A percentile compares a stretch with the other conserved stretches of the same genome.
Conservation (phyloP, 2,113 vertebrate genomes). For the Alaudala cheleensis region DNA sequence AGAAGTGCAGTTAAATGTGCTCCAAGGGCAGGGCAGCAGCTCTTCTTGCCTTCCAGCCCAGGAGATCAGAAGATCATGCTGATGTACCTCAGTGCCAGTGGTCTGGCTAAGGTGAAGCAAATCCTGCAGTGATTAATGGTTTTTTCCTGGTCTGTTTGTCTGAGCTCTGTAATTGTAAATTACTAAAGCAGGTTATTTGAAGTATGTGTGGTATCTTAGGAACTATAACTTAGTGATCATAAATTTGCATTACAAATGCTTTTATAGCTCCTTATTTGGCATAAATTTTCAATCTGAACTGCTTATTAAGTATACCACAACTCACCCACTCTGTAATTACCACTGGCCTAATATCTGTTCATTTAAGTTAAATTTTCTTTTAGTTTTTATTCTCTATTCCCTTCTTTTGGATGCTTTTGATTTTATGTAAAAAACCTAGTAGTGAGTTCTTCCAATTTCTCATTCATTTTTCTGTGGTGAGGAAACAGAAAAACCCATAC, state of each 20-base stretch:
- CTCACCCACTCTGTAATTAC: slow-evolving; percentile 18
- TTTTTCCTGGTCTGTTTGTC: not conserved
- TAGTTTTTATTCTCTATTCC: not conserved
- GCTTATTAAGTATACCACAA: slow-evolving; percentile 38
- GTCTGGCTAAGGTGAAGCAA: not conserved
- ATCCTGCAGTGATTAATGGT: not conserved
- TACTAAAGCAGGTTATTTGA: slow-evolving; percentile 33
- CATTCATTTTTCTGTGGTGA: not conserved
- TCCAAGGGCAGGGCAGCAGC: not conserved
- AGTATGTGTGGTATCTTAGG: slow-evolving; percentile 33
- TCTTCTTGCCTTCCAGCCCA: not conserved
- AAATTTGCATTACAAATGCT: slow-evolving; percentile 58
- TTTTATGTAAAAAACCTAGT: not conserved
- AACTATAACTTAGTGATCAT: slow-evolving; percentile 29
- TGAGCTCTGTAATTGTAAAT: slow-evolving; percentile 39
- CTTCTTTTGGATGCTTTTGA: not conserved
- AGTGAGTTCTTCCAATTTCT: not conserved
- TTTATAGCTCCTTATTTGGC: not conserved
- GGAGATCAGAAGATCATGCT: not conserved
- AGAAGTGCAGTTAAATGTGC: not conserved
- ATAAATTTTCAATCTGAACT: slow-evolving; percentile 17
- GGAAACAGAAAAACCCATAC: not conserved
- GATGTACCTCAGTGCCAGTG: not conserved
- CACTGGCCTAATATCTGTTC: not conserved
- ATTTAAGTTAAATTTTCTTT: slow-evolving; percentile 10